These are phyloP conservation scores for Hermaeophaga mercurialis DNA, from an alignment of 2,888 invertebrate species.

Conservation along the genomic window DNA sequence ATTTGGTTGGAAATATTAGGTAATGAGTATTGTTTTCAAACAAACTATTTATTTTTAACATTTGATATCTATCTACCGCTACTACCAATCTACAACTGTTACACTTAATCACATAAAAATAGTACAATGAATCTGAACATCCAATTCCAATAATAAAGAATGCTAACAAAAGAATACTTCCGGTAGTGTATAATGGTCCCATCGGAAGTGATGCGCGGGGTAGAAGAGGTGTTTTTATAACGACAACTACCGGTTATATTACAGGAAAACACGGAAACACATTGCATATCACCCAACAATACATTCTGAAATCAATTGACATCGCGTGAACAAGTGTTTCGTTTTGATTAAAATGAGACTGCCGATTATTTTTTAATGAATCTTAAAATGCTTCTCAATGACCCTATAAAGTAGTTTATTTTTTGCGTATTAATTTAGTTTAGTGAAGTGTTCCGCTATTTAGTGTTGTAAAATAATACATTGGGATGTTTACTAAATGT, in stretches of 20 bases:
- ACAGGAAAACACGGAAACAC: slow-evolving; percentile 49
- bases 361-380: slow-evolving; percentile 35
- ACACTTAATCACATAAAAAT: not conserved
- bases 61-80: too few species aligned
- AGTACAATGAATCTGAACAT: not conserved
- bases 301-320: slow-evolving; percentile 30
- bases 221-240: slow-evolving; percentile 25
- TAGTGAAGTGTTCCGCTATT: not conserved
- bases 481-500: too few species aligned
- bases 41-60: too few species aligned
- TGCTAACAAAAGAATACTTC: slow-evolving; percentile 25
- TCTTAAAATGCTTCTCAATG: slow-evolving; percentile 35
- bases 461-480: too few species aligned
- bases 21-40: too few species aligned
- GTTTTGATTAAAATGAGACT: slow-evolving; percentile 20
- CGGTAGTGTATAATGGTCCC: slow-evolving; percentile 18
- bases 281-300: slow-evolving; percentile 33
- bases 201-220: slow-evolving; percentile 18
- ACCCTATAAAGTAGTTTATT: slow-evolving; percentile 11
- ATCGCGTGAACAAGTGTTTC: slow-evolving; percentile 29
- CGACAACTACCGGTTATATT: slow-evolving; percentile 44
- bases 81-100: not conserved
- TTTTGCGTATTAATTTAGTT: slow-evolving; percentile 1
- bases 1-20: too few species aligned
- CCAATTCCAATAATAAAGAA: not conserved